These are phyloP conservation scores for Diarsia mendica DNA, from an alignment of 2,888 invertebrate species.

Conservation along the genomic window DNA sequence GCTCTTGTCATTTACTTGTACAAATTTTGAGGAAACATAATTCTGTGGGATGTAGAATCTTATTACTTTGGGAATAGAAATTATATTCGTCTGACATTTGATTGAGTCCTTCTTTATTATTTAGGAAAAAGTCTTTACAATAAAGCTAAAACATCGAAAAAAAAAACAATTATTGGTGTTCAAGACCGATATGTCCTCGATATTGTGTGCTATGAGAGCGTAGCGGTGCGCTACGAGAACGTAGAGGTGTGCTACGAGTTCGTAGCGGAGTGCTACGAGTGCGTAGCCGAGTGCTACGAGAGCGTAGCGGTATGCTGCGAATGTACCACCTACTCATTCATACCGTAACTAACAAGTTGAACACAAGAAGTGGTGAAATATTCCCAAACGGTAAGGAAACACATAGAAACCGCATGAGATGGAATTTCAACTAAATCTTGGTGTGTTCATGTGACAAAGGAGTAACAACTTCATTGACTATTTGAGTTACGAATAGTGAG, in stretches of 20 bases:
- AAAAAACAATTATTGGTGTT: background rate
- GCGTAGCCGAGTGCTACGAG: background rate
- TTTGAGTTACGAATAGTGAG: slow-evolving; percentile 2
- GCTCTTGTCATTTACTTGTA: slow-evolving; percentile 28
- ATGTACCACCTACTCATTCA: too few species aligned
- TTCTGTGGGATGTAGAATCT: background rate
- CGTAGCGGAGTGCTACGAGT: background rate
- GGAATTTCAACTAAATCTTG: background rate
- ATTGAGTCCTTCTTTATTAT: background rate
- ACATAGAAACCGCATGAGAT: background rate
- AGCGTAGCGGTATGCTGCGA: background rate
- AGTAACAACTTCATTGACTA: background rate
- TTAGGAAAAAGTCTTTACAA: background rate
- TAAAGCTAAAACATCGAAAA: background rate
- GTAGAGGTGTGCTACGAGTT: background rate
- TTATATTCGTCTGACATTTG: background rate
- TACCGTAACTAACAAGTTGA: background rate
- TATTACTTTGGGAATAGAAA: background rate
- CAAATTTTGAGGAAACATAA: slow-evolving; percentile 13
- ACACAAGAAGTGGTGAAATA: background rate
- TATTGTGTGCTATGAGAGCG: background rate
- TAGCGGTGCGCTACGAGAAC: background rate
- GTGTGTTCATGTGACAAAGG: slow-evolving; percentile 1
- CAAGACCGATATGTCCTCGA: background rate
- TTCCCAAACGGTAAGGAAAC: background rate